Percentiles rank a stretch among this genome's conserved stretches.
phyloP scores from a whole-genome alignment of 2,113 vertebrate genomes.

The Coregonus clupeaformis region DNA sequence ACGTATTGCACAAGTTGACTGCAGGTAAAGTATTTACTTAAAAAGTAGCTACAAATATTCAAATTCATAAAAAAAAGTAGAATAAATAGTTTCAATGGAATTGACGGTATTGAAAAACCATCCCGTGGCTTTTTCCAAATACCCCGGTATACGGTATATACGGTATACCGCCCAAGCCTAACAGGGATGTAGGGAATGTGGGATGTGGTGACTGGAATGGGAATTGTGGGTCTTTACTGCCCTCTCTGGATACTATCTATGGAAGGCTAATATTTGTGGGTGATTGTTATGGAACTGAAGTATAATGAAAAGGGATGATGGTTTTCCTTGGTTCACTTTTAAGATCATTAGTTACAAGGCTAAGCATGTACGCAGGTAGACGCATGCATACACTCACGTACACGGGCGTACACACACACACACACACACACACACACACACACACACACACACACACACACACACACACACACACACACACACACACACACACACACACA shows the following conservation, averaged over 20 bases:
- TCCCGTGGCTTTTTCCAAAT: too few relatives aligned
- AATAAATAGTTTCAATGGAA: too few relatives aligned
- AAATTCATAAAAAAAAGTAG: too few relatives aligned
- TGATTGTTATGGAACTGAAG: background rate
- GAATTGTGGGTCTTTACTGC: background rate
- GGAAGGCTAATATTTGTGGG: background rate
- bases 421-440: conserved; percentile 20
- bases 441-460: conserved; percentile 23
- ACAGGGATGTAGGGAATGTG: background rate
- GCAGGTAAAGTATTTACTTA: too few relatives aligned
- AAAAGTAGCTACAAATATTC: too few relatives aligned
- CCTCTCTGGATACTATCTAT: background rate
- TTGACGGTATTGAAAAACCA: too few relatives aligned
- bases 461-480: conserved; percentile 21
- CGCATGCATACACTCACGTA: conserved; percentile 7
- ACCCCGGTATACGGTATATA: too few relatives aligned
- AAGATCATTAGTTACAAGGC: background rate
- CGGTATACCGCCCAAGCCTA: too few relatives aligned
- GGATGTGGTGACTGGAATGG: background rate
- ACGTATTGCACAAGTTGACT: too few relatives aligned
- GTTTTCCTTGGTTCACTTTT: background rate
- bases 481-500: conserved; percentile 10
- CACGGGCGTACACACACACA: conserved; percentile 17
- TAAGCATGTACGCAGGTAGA: conserved; percentile 10
- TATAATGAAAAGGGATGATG: background rate